Evolutionary conservation across 2,113 vertebrate genomes (phyloP).

Genomic region (Chaetodon trifascialis): DNA sequence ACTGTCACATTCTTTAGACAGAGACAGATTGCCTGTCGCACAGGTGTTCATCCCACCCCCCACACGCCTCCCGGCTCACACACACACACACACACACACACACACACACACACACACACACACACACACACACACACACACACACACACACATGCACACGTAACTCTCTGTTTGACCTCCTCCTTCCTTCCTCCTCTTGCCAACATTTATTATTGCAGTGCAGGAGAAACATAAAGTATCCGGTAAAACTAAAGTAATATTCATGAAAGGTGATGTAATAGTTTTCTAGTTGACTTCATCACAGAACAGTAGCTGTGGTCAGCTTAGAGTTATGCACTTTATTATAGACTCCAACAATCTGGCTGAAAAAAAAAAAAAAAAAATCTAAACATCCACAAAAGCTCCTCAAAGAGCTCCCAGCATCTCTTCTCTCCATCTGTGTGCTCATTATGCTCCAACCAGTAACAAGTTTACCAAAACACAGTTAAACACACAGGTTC

Average conservation of each 20-base stretch:
- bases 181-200: background rate
- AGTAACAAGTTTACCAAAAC: background rate
- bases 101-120: background rate
- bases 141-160: background rate
- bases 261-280: background rate
- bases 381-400: background rate
- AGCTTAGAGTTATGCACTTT: background rate
- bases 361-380: background rate
- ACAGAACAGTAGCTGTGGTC: background rate
- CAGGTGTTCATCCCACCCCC: slow-evolving; percentile 58
- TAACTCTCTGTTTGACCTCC: slow-evolving; percentile 28
- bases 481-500: background rate
- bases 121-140: no score
- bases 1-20: slow-evolving; percentile 73
- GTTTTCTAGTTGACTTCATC: background rate
- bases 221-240: background rate
- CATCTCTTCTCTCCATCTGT: background rate
- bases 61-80: background rate
- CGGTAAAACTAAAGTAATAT: background rate
- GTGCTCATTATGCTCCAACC: background rate
- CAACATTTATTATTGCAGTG: background rate
- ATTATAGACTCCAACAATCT: background rate
- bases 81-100: background rate
- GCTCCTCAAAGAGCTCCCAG: background rate
- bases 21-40: slow-evolving; percentile 68